Conservation (phyloP, 2,113 vertebrate genomes). For the Shinisaurus crocodilurus region DNA sequence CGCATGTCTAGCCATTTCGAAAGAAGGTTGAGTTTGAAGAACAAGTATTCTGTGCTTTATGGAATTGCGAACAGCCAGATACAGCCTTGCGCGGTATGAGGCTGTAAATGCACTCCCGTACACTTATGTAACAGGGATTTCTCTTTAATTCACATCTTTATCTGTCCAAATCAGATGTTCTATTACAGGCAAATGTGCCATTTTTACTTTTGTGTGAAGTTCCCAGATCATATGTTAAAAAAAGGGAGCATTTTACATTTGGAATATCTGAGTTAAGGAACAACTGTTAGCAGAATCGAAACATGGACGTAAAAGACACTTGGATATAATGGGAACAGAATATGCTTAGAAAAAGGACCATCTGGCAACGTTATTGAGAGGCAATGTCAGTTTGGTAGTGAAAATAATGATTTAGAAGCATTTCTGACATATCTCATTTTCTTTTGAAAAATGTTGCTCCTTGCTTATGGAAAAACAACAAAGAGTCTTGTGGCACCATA, state of each 20-base stretch:
- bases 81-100: neutral
- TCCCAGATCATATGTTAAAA: neutral
- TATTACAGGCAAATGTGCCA: neutral
- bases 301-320: neutral
- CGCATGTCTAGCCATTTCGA: neutral
- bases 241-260: neutral
- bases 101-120: accelerated
- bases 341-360: neutral
- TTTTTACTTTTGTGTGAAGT: too few relatives aligned
- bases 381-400: neutral
- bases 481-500: too few relatives aligned
- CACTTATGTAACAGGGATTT: neutral
- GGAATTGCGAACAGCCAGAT: neutral
- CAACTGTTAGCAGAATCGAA: neutral
- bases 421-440: neutral
- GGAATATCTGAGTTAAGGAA: neutral
- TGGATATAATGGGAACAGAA: neutral
- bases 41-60: neutral
- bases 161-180: neutral
- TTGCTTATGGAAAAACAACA: too few relatives aligned
- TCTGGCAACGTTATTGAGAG: neutral
- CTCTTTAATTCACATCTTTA: accelerated
- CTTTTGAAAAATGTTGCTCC: neutral
- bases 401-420: neutral
- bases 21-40: neutral